phyloP scores from a whole-genome alignment of 2,113 vertebrate genomes.

The Daubentonia madagascariensis region DNA sequence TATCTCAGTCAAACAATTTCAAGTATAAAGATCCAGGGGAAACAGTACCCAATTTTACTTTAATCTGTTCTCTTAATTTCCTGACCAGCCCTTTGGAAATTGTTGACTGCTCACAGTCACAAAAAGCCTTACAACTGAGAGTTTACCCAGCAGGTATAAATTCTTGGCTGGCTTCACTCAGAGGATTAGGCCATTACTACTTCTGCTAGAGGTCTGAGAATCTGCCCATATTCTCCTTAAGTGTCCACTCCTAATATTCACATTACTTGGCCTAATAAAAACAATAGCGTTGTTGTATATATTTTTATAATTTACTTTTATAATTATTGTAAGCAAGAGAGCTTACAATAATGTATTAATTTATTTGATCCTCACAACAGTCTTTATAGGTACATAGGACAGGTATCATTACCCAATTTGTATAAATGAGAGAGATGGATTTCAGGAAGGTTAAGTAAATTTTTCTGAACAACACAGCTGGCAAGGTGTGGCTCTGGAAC shows the following conservation, averaged over 20 bases:
- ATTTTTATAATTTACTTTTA: slow-evolving; percentile 15
- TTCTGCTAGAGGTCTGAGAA: neutral
- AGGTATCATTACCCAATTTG: neutral
- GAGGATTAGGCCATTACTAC: neutral
- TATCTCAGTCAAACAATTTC: slow-evolving; percentile 17
- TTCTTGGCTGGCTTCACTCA: neutral
- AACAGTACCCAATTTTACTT: slow-evolving; percentile 50
- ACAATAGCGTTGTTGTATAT: neutral
- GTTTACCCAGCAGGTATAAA: slow-evolving; percentile 30
- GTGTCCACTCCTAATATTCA: neutral
- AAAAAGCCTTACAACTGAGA: neutral
- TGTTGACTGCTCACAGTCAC: neutral
- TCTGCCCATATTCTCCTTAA: neutral
- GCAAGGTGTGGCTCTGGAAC: neutral
- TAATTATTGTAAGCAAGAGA: neutral
- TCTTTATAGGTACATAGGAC: neutral
- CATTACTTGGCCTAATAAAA: neutral
- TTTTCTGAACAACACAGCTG: slow-evolving; percentile 35
- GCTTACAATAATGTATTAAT: neutral
- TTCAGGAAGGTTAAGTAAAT: neutral
- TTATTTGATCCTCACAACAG: neutral
- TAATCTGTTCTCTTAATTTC: slow-evolving; percentile 62
- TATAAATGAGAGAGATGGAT: neutral
- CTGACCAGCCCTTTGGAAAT: slow-evolving; percentile 8
- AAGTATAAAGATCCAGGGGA: slow-evolving; percentile 17